These are phyloP conservation scores for Enteromius paludinosus DNA, from an alignment of 2,797 vertebrate genomes.

Conservation along the genomic window DNA sequence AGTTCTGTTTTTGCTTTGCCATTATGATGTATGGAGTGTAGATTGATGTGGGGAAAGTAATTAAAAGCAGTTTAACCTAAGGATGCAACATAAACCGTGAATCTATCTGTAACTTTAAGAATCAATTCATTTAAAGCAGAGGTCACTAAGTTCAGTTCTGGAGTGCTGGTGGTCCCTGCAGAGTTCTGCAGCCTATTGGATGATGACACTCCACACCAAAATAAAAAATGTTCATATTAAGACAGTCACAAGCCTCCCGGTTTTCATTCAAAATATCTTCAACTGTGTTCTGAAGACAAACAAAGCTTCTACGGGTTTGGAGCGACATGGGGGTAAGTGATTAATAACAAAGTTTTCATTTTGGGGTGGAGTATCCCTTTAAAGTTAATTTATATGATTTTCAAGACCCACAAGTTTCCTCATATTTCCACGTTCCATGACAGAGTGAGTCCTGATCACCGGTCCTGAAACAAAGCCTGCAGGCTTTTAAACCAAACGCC, in stretches of 20 bases:
- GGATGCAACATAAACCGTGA: neutral
- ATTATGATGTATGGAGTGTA: neutral
- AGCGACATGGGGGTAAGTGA: no score
- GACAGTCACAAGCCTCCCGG: no score
- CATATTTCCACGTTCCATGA: neutral
- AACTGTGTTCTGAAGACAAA: no score
- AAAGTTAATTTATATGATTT: neutral
- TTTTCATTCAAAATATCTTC: no score
- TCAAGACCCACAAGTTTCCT: neutral
- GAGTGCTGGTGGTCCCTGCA: no score
- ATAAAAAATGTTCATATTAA: no score
- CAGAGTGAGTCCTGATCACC: neutral
- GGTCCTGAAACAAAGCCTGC: neutral
- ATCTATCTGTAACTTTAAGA: neutral
- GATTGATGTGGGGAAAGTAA: neutral
- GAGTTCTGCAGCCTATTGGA: no score
- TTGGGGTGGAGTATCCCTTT: no score
- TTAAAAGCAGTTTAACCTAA: neutral
- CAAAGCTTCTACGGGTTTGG: no score
- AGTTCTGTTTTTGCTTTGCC: neutral
- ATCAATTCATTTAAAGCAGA: neutral
- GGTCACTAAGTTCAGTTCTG: no score
- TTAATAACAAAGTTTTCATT: no score
- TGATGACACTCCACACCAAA: no score
- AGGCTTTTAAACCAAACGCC: neutral